Conservation (phyloP, 2,888 invertebrate genomes). For the Ctena decussata region DNA sequence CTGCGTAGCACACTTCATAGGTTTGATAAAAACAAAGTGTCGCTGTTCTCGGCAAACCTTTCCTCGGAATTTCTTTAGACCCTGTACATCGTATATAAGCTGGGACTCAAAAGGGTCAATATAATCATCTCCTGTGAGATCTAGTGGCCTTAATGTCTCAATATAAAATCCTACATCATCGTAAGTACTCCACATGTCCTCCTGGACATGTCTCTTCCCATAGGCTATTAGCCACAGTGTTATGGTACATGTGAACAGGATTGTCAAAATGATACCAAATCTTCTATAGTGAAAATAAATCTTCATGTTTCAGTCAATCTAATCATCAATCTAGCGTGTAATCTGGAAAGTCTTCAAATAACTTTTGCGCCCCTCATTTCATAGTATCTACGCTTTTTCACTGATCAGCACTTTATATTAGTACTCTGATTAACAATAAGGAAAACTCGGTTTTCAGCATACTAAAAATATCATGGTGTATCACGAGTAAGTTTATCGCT, state of each 20-base stretch:
- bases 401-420: too few species aligned
- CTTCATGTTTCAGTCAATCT: too few species aligned
- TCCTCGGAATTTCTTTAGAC: slow-evolving; percentile 31
- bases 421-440: too few species aligned
- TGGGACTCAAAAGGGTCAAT: slow-evolving; percentile 39
- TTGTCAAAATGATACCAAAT: not conserved
- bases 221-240: not conserved
- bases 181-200: not conserved
- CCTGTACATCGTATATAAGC: not conserved
- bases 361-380: too few species aligned
- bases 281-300: not conserved
- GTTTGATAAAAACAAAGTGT: slow-evolving; percentile 85
- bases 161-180: not conserved
- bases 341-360: too few species aligned
- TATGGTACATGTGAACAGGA: not conserved
- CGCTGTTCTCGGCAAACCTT: slow-evolving; percentile 55
- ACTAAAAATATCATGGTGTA: too few species aligned
- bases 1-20: slow-evolving; percentile 85
- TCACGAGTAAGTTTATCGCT: too few species aligned
- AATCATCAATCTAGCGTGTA: too few species aligned
- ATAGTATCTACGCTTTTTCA: too few species aligned
- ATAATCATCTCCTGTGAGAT: slow-evolving; percentile 18
- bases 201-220: not conserved
- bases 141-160: not conserved
- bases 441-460: too few species aligned